These are phyloP conservation scores for Ophion ellenae DNA, from an alignment of 2,888 invertebrate genomes.

Conservation along the genomic window DNA sequence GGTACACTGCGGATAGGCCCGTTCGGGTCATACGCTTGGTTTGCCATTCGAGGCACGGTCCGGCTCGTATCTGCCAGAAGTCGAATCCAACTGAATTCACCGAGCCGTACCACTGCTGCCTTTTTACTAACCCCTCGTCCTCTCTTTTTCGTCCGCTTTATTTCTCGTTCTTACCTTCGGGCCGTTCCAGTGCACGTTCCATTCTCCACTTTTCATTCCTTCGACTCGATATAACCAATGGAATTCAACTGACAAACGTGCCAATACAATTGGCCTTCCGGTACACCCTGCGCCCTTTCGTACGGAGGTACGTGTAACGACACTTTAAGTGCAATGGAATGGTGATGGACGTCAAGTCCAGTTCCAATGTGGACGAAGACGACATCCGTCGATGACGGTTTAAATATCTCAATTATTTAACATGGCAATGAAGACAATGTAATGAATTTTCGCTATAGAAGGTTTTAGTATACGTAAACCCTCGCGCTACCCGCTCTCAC, in stretches of 20 bases:
- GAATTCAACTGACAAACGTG: slow-evolving; percentile 24
- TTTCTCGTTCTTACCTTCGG: slow-evolving; percentile 26
- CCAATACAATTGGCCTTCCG: slow-evolving; percentile 18
- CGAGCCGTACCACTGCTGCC: slow-evolving; percentile 8
- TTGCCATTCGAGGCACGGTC: slow-evolving; percentile 73
- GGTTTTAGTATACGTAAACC: too few species aligned
- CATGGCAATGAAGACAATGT: too few species aligned
- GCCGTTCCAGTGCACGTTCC: slow-evolving; percentile 42
- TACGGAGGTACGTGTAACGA: not conserved
- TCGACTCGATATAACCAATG: slow-evolving; percentile 36
- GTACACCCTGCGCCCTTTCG: not conserved
- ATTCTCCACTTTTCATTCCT: slow-evolving; percentile 45
- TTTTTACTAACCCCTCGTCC: too few species aligned
- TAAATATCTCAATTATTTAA: not conserved
- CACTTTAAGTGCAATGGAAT: too few species aligned
- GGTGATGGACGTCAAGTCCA: not conserved
- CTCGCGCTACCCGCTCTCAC: too few species aligned
- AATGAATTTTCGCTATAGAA: too few species aligned
- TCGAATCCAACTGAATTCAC: slow-evolving; percentile 64
- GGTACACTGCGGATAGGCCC: slow-evolving; percentile 54
- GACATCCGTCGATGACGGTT: not conserved
- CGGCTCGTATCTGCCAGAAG: slow-evolving; percentile 66
- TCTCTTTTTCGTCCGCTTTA: not conserved
- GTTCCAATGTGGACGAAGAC: not conserved
- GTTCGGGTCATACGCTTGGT: slow-evolving; percentile 56